Evolutionary conservation across 2,113 vertebrate genomes (phyloP), one percentile per base, ranked within the genome.

Genomic region (Oenanthe melanoleuca): DNA sequence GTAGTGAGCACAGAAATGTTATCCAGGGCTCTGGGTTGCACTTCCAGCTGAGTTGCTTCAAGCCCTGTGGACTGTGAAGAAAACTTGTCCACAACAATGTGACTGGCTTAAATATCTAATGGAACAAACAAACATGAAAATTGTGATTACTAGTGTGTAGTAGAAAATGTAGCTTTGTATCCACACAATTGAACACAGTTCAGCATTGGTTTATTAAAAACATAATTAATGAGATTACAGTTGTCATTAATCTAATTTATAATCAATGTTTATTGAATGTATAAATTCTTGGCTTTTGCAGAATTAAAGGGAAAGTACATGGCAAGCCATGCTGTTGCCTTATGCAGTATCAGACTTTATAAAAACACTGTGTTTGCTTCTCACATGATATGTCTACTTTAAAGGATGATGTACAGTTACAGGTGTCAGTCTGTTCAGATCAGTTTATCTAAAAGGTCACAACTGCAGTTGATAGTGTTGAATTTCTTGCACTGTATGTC

Each of bases 371-470:
- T 70, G 65, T 60, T 92, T 91, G 28, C 64, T 79, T 80, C 82
- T 86, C 42, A 56, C 40, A 71, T 63, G 75, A 34, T 94, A 93
- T 80, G 45, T 60, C 90, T 88, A 23, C 25, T 5, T 69, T 89
- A 88, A 95, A 89, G 77, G 82, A 96, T 98, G 96, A 97, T 84
- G 42, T 91, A 94, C 88, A 97, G 95, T 96, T 96, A 84, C 98
- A 98, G 97, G 94, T 98, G 97, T 94, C 87, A 95, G 84, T 88
- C 89, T 89, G 59, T 88, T 86, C 82, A 88, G 88, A 95, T 96
- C 95, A 97, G 96, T 93, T 90, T 63, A 73, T 97, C 96, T 84
- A 64, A 98, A 98, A 98, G 98, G 98, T 97, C 98, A 79, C 49
- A 80, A 92, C 45, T 73, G 25, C 89, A 91, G 66, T 79, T 96